Conservation (phyloP, 2,888 invertebrate genomes). For the Chrysolina haemoptera region DNA sequence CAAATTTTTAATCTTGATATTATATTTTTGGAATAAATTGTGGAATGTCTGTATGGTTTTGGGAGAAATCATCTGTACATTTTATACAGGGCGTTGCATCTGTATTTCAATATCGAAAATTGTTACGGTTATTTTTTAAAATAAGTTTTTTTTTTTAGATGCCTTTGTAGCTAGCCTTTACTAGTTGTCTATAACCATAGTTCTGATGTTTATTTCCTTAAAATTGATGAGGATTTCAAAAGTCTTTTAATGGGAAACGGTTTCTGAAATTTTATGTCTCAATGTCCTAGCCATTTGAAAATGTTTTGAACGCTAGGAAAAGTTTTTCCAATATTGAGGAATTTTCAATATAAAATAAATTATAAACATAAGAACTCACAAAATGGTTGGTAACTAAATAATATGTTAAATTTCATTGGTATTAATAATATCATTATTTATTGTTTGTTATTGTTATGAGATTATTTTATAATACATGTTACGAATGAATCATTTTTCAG, state of each 20-base stretch:
- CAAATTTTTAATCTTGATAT: constrained; percentile 14
- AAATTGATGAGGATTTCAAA: too few relatives aligned
- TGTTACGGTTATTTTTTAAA: background rate
- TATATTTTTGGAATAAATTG: constrained; percentile 3
- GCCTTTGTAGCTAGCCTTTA: too few relatives aligned
- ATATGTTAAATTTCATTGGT: background rate
- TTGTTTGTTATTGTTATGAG: background rate
- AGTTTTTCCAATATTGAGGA: too few relatives aligned
- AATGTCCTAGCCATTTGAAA: too few relatives aligned
- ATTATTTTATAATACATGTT: background rate
- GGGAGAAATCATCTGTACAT: constrained; percentile 16
- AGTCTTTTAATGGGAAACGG: too few relatives aligned
- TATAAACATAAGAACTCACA: too few relatives aligned
- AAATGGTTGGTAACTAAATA: too few relatives aligned
- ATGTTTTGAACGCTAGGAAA: too few relatives aligned
- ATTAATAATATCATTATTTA: background rate
- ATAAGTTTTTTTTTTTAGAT: background rate
- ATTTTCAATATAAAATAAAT: too few relatives aligned
- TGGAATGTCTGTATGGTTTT: background rate
- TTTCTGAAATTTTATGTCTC: too few relatives aligned
- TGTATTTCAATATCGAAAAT: background rate
- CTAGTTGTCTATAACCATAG: too few relatives aligned
- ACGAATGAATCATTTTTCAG: background rate
- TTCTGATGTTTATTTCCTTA: too few relatives aligned
- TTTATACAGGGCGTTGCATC: constrained; percentile 18